Base-by-base conservation (phyloP, 2,888 invertebrate genomes). In the Carterocephalus palaemon region DNA sequence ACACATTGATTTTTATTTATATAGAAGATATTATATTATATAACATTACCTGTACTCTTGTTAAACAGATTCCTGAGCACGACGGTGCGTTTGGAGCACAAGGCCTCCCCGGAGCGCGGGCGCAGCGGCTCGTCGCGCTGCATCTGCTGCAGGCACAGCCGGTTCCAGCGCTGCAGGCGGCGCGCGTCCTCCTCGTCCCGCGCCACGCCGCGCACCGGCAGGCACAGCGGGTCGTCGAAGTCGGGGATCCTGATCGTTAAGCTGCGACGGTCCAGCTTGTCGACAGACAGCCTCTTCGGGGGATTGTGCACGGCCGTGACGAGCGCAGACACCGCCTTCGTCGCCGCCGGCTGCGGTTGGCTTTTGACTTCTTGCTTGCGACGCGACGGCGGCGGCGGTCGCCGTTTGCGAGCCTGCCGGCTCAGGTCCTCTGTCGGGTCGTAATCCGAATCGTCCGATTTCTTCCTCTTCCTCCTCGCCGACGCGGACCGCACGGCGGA, bases 171-270 rank as follows among this genome's bases (percentile, higher is more conserved):
- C 19, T 56, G 65, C 6, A 82, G 56, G 48, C 68, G 72, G 2
- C 67, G 71, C 2, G 51, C 6, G 40, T 82, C 78, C 42, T 47
- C 52, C 0, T 58, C 59, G 6, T 72, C 65, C 1, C 51, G 55
- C 8, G 56, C 63, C 2, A 76, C 39, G 0, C 77, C 76, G 46
- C 71, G 70, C 0, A 83, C 84, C 0, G 85, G 82, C 41, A 86
- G 56, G 53, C 84, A 85, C 12, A 84, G 45, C 0, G 85, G 81
- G 41, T 86, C 85, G 1, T 79, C 79, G 23, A 75, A 84, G 40
- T 86, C 84, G 0, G 84, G 85, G 1, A 86, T 75, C 4, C 58
- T 57, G 17, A 83, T 73, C 12, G 69, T 62, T 10, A 66, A 49
- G 8, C 59, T 62, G 22, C 64, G 62, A 8, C 29, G 36, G 6